Conservation (phyloP, 2,888 invertebrate species). For the Laothoe populi region DNA sequence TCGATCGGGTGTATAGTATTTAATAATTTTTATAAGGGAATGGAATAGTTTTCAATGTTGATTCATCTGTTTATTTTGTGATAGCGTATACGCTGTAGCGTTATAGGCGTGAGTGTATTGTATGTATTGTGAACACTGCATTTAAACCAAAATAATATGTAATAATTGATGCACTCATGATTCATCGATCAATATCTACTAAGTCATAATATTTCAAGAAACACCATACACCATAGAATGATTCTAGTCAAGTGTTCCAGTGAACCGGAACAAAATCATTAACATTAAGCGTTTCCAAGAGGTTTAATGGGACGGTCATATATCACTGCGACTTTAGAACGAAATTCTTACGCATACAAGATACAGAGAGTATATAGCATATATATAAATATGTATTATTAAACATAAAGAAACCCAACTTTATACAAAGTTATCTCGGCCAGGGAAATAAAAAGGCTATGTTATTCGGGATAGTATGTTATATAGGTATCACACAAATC, state of each 20-base stretch:
- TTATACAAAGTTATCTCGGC: too few species aligned
- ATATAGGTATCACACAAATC: too few species aligned
- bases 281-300: conserved; percentile 9
- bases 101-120: too few species aligned
- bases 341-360: background rate
- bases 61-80: too few species aligned
- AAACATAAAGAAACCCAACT: background rate
- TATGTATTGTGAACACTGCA: too few species aligned
- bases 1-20: background rate
- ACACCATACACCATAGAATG: background rate
- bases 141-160: too few species aligned
- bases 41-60: conserved; percentile 4
- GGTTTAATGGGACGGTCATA: background rate
- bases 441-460: too few species aligned
- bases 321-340: background rate
- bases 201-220: background rate
- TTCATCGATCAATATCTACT: background rate
- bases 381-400: background rate
- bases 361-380: too few species aligned
- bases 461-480: too few species aligned
- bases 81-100: too few species aligned
- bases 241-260: conserved; percentile 3
- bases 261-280: conserved; percentile 9
- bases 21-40: conserved; percentile 1
- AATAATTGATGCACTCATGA: background rate